Evolutionary conservation across 2,113 vertebrate genomes (phyloP).

Genomic region (Sterrhoptilus dennistouni): DNA sequence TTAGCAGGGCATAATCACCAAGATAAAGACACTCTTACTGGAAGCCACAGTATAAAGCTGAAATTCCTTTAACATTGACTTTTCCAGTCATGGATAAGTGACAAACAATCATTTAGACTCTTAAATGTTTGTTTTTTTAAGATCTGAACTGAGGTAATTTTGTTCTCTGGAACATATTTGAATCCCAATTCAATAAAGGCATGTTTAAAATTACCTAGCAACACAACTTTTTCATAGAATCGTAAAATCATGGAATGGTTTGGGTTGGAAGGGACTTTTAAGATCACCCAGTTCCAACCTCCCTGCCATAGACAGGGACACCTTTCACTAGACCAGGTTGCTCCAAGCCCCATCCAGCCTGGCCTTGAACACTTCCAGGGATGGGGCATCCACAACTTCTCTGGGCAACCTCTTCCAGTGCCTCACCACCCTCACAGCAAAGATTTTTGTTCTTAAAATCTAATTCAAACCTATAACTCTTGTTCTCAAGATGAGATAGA

Average conservation of each 20-base stretch:
- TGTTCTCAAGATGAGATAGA: not conserved
- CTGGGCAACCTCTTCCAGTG: not conserved
- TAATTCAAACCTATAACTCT: not conserved
- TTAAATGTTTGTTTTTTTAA: not conserved
- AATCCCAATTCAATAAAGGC: not conserved
- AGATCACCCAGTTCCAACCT: not conserved
- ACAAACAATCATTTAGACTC: not conserved
- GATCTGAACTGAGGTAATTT: not conserved
- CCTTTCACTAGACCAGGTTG: not conserved
- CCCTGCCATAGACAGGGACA: not conserved
- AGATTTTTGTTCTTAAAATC: not conserved
- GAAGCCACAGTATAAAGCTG: not conserved
- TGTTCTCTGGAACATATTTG: not conserved
- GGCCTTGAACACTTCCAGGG: not conserved
- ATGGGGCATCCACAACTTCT: not conserved
- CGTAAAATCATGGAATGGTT: not conserved
- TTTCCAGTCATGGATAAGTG: constrained; percentile 11
- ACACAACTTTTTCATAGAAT: not conserved
- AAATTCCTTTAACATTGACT: constrained; percentile 1
- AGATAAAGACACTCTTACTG: not conserved
- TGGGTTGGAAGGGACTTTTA: not conserved
- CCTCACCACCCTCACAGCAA: not conserved
- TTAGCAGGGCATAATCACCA: constrained; percentile 14
- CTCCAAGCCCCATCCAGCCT: not conserved
- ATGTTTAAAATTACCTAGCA: not conserved